Conservation (phyloP, 1,140 invertebrate genomes). For the Drosophila dunni region DNA sequence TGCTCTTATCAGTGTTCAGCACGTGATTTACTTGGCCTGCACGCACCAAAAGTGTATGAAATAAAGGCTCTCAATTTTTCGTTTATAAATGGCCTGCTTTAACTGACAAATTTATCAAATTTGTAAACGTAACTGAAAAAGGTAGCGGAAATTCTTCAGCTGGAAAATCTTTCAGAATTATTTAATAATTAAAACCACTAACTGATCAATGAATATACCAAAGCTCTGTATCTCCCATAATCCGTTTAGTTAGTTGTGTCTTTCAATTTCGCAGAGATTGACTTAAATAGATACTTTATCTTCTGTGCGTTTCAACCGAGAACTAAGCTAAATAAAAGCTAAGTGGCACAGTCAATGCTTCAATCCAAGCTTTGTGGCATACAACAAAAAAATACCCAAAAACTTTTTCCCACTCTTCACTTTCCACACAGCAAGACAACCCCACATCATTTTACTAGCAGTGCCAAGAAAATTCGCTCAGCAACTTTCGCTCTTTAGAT, state of each 20-base stretch:
- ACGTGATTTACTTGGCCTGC: constrained; percentile 16
- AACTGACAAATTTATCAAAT: not conserved
- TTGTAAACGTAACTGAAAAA: not conserved
- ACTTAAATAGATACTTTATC: not conserved
- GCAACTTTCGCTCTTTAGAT: constrained; percentile 42
- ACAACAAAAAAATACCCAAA: not conserved
- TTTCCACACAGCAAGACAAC: not conserved
- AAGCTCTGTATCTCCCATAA: no score
- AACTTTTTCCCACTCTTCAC: constrained; percentile 2
- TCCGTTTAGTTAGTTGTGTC: no score
- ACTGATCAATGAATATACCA: not conserved
- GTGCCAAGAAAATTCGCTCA: constrained; percentile 6
- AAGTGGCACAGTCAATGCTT: not conserved
- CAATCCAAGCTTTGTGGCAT: not conserved
- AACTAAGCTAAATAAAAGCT: not conserved
- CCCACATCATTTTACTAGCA: not conserved
- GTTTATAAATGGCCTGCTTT: constrained; percentile 7
- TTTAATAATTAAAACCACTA: not conserved
- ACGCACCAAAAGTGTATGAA: constrained; percentile 2
- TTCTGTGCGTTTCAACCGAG: no score
- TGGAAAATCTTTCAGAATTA: no score
- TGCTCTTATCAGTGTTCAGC: constrained; percentile 19
- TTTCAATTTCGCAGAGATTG: not conserved
- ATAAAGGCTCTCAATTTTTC: constrained; percentile 13
- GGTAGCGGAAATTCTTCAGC: no score